phyloP scores from a whole-genome alignment of 2,797 vertebrate genomes.

The Chiroxiphia lanceolata region DNA sequence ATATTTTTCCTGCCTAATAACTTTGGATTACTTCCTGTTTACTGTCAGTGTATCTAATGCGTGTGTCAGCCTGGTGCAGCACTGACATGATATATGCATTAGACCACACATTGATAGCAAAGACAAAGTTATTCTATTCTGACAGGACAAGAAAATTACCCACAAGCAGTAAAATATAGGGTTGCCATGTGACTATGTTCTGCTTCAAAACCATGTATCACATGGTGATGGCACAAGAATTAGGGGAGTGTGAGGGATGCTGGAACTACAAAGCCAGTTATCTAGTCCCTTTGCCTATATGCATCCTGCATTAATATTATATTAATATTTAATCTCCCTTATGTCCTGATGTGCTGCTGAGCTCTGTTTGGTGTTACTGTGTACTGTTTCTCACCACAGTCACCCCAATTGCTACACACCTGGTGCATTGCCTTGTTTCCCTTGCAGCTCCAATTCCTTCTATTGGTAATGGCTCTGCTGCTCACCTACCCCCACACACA shows the following conservation, averaged over 20 bases:
- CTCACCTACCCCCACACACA: background rate
- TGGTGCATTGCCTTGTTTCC: background rate
- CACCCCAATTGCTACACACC: background rate
- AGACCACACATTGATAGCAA: constrained; percentile 56
- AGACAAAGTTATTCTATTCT: constrained; percentile 44
- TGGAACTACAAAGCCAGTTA: background rate
- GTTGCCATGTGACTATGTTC: constrained; percentile 2
- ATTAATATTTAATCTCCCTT: background rate
- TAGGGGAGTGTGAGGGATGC: background rate
- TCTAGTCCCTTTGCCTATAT: background rate
- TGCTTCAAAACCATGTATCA: background rate
- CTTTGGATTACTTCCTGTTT: constrained; percentile 57
- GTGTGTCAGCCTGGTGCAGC: constrained; percentile 27
- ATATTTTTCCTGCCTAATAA: constrained; percentile 17
- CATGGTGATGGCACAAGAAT: constrained; percentile 3
- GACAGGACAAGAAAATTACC: constrained; percentile 63
- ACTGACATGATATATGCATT: constrained; percentile 53
- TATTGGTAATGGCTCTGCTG: background rate
- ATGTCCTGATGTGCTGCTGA: background rate
- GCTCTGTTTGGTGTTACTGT: background rate
- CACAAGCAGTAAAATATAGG: constrained; percentile 43
- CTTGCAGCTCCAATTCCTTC: background rate
- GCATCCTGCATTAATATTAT: background rate
- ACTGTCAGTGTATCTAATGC: constrained; percentile 40
- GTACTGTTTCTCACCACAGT: background rate